Evolutionary conservation across 1,140 invertebrate genomes (phyloP).

Genomic region (Glossosoma conforme): DNA sequence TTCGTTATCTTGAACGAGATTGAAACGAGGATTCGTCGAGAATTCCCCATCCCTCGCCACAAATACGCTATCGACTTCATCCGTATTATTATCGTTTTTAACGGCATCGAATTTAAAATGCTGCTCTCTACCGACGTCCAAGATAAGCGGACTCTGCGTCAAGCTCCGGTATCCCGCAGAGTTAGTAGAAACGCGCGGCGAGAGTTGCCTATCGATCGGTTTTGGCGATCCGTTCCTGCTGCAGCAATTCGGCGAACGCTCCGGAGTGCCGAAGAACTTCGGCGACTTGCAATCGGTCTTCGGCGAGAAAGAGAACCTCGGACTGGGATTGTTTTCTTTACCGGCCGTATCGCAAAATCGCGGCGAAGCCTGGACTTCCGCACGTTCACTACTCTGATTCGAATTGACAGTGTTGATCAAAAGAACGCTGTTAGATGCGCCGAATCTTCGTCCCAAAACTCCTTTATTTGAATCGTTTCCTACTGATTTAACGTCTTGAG

Average conservation of each 20-base stretch:
- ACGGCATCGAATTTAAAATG: neutral
- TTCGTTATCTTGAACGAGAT: slow-evolving; percentile 6
- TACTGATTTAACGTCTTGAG: no score
- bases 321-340: slow-evolving; percentile 41
- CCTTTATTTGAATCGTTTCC: no score
- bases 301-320: slow-evolving; percentile 46
- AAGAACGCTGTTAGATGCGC: slow-evolving; percentile 42
- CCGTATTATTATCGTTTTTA: neutral
- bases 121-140: slow-evolving; percentile 12
- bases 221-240: slow-evolving; percentile 37
- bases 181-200: slow-evolving; percentile 40
- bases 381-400: slow-evolving; percentile 37
- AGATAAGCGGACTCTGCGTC: slow-evolving; percentile 20
- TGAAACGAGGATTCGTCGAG: no score
- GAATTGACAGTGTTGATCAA: slow-evolving; percentile 42
- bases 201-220: slow-evolving; percentile 36
- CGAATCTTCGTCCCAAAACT: slow-evolving; percentile 34
- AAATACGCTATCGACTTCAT: slow-evolving; percentile 16
- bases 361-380: slow-evolving; percentile 46
- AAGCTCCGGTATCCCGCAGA: slow-evolving; percentile 13
- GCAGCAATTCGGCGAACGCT: slow-evolving; percentile 42
- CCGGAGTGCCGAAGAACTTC: slow-evolving; percentile 45
- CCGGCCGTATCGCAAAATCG: slow-evolving; percentile 37
- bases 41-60: no score
- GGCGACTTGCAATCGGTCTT: slow-evolving; percentile 43